Percentiles rank a stretch among this genome's conserved stretches.
Evolutionary conservation across 2,888 invertebrate genomes (phyloP).

Genomic region (Agelastica alni): DNA sequence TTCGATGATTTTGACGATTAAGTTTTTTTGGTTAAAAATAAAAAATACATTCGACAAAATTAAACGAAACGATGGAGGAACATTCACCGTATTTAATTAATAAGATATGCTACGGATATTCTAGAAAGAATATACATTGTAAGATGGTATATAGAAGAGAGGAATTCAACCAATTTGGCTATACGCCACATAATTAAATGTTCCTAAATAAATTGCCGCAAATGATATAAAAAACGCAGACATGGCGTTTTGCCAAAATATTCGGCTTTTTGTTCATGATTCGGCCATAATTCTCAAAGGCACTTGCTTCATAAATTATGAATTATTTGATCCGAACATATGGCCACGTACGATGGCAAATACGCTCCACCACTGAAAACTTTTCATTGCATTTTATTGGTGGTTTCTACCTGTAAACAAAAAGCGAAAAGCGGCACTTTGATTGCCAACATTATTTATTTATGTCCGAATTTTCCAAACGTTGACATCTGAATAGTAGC

Average conservation of each 20-base stretch:
- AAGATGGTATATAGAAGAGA: slow-evolving; percentile 32
- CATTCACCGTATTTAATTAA: slow-evolving; percentile 23
- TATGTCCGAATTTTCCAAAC: too few relatives aligned
- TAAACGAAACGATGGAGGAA: too few relatives aligned
- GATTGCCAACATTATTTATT: too few relatives aligned
- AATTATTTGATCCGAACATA: slow-evolving; percentile 28
- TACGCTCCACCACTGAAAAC: neutral
- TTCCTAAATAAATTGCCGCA: slow-evolving; percentile 50
- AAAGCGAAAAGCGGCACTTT: too few relatives aligned
- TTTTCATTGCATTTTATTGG: neutral
- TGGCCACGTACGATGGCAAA: neutral
- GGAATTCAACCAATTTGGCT: slow-evolving; percentile 50
- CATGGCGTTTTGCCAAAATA: slow-evolving; percentile 37
- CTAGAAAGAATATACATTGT: slow-evolving; percentile 34
- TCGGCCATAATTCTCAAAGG: slow-evolving; percentile 22
- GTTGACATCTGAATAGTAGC: too few relatives aligned
- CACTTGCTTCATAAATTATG: slow-evolving; percentile 28
- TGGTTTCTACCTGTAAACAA: neutral
- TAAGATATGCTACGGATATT: slow-evolving; percentile 26
- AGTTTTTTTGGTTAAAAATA: too few relatives aligned
- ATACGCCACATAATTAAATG: slow-evolving; percentile 49
- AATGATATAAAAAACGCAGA: slow-evolving; percentile 48
- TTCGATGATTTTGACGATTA: too few relatives aligned
- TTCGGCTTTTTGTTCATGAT: slow-evolving; percentile 34
- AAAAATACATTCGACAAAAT: too few relatives aligned